These are phyloP conservation scores for Scolanthus callimorphus DNA, from an alignment of 92 coral and sea anemone genomes.

Conservation along the genomic window DNA sequence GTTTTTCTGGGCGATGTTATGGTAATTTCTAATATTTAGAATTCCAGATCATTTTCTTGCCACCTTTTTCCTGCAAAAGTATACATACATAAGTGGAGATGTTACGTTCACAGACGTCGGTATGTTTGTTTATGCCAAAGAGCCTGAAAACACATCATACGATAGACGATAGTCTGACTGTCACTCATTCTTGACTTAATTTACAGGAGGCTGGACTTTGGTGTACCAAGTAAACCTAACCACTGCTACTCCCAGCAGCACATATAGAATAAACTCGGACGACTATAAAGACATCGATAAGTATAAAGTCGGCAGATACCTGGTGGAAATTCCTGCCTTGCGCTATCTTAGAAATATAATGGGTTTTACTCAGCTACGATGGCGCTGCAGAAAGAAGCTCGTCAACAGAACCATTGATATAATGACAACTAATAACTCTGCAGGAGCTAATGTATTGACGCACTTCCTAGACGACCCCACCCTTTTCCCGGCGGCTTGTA, in stretches of 20 bases:
- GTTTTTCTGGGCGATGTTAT: too few species aligned
- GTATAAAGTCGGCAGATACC: not conserved
- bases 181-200: too few species aligned
- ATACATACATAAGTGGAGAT: too few species aligned
- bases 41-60: too few species aligned
- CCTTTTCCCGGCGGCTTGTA: slow-evolving; percentile 33
- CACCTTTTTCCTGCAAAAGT: too few species aligned
- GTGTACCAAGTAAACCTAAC: not conserved
- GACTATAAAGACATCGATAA: not conserved
- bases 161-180: too few species aligned
- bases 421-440: not conserved
- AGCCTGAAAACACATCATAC: too few species aligned
- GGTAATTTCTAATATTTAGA: too few species aligned
- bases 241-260: too few species aligned
- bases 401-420: not conserved
- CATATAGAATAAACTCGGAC: not conserved
- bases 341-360: not conserved
- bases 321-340: not conserved
- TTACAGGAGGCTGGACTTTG: not conserved
- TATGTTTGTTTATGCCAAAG: too few species aligned
- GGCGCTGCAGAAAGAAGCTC: not conserved
- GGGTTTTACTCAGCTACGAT: not conserved
- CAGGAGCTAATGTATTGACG: not conserved
- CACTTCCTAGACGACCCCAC: slow-evolving; percentile 10
- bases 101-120: too few species aligned